These are phyloP conservation scores for Chondrilla cf. caribensis DNA, from an alignment of 37 sponge, comb jelly and placozoan species.

Conservation along the genomic window DNA sequence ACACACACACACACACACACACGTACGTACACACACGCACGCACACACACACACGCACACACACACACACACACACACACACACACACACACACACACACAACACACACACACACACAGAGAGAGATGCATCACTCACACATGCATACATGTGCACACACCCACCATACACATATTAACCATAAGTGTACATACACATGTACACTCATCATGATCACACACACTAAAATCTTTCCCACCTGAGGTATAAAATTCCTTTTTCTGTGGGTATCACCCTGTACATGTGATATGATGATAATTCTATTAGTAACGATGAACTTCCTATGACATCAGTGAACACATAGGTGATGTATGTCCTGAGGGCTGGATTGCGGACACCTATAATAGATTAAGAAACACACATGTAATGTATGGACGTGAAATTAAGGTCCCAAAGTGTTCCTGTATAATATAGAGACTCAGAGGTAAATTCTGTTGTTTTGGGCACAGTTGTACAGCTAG, in stretches of 20 bases:
- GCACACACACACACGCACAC: slow-evolving; percentile 21
- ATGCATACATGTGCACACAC: background rate
- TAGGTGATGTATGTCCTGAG: too few species aligned
- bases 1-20: slow-evolving; percentile 26
- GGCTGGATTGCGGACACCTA: too few species aligned
- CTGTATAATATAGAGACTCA: too few species aligned
- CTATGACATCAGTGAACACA: too few species aligned
- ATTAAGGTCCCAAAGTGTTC: too few species aligned
- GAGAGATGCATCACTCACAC: background rate
- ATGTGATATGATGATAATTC: too few species aligned
- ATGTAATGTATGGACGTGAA: too few species aligned
- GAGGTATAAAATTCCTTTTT: background rate
- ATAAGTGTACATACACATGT: background rate
- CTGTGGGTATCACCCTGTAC: background rate
- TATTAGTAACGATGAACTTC: too few species aligned
- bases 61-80: slow-evolving; percentile 8
- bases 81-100: slow-evolving; percentile 17
- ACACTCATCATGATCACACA: slow-evolving; percentile 5
- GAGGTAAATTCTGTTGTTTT: too few species aligned
- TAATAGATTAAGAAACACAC: too few species aligned
- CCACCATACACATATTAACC: slow-evolving; percentile 15
- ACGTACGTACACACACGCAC: slow-evolving; percentile 7
- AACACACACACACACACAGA: slow-evolving; percentile 10
- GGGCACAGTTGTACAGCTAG: too few species aligned
- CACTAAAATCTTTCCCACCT: background rate